Conservation (phyloP, 2,888 invertebrate species). For the Pterostichus madidus region DNA sequence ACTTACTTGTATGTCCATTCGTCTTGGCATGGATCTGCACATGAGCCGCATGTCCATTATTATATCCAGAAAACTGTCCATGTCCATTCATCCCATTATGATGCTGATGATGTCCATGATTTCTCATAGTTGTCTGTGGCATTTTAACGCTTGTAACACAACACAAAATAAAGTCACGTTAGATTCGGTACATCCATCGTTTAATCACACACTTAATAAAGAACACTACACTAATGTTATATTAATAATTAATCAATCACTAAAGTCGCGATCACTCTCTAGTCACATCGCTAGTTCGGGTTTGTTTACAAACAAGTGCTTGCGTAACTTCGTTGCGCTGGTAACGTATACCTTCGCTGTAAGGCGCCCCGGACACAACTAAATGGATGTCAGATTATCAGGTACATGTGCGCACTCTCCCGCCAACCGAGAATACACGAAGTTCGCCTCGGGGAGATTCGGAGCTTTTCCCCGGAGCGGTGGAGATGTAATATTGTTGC, state of each 20-base stretch:
- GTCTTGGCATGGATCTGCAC: slow-evolving; percentile 71
- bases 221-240: neutral
- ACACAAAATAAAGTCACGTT: slow-evolving; percentile 24
- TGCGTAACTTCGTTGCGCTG: neutral
- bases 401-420: too few species aligned
- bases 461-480: too few species aligned
- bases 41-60: slow-evolving; percentile 69
- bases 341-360: neutral
- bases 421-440: too few species aligned
- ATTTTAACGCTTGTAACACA: slow-evolving; percentile 60
- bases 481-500: too few species aligned
- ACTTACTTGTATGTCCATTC: slow-evolving; percentile 73
- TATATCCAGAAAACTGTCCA: slow-evolving; percentile 21
- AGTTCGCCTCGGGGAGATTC: too few species aligned
- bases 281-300: neutral
- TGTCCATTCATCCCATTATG: slow-evolving; percentile 67
- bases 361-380: neutral
- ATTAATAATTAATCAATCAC: neutral
- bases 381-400: too few species aligned
- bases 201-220: neutral
- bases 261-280: neutral
- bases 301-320: neutral
- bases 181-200: slow-evolving; percentile 43
- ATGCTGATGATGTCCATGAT: slow-evolving; percentile 70
- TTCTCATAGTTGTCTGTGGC: slow-evolving; percentile 65